These are phyloP conservation scores for Pediacus dermestoides DNA, from an alignment of 2,888 invertebrate species.

Conservation along the genomic window DNA sequence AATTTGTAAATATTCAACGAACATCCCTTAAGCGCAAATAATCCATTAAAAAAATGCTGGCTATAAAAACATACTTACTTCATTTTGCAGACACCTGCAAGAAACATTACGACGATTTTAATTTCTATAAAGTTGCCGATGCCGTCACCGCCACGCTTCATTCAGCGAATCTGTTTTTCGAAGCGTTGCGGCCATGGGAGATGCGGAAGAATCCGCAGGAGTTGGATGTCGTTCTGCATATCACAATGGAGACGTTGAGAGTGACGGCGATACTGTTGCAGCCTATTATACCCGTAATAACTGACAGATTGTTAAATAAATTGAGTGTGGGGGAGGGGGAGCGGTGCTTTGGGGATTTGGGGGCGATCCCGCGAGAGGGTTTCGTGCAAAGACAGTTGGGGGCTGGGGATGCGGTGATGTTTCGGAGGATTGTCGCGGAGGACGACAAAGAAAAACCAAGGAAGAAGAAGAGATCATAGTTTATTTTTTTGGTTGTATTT, in stretches of 20 bases:
- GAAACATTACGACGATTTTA: constrained; percentile 67
- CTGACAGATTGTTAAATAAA: constrained; percentile 67
- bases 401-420: constrained; percentile 35
- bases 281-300: constrained; percentile 79
- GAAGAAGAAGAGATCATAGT: constrained; percentile 20
- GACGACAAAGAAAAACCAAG: constrained; percentile 20
- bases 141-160: constrained; percentile 70
- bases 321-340: constrained; percentile 52
- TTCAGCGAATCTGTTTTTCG: constrained; percentile 81
- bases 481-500: constrained; percentile 23
- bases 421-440: constrained; percentile 39
- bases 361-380: constrained; percentile 38
- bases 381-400: constrained; percentile 32
- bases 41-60: no score
- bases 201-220: constrained; percentile 58
- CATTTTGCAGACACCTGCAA: constrained; percentile 58
- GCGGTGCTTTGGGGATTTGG: constrained; percentile 54
- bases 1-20: neutral
- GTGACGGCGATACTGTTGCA: constrained; percentile 76
- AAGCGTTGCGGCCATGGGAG: constrained; percentile 85
- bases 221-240: constrained; percentile 70
- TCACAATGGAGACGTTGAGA: constrained; percentile 81
- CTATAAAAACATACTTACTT: no score
- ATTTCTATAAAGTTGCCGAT: constrained; percentile 82
- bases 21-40: neutral